Conservation (phyloP, 2,888 invertebrate genomes). For the Cephus nigrinus region DNA sequence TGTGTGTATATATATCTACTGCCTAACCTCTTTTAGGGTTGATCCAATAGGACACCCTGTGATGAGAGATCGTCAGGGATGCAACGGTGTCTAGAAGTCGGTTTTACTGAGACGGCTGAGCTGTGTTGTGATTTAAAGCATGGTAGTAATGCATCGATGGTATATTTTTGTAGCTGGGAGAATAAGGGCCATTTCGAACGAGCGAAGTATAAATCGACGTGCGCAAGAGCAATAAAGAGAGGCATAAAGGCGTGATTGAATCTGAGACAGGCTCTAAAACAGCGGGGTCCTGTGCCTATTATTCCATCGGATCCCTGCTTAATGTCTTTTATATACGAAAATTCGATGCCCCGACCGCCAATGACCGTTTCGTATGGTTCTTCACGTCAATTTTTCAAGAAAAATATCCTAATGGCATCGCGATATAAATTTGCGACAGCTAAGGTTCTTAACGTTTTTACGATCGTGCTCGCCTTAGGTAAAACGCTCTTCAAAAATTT, state of each 20-base stretch:
- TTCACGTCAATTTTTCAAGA: too few relatives aligned
- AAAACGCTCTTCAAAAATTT: too few relatives aligned
- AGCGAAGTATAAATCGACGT: constrained; percentile 25
- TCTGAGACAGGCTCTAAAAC: constrained; percentile 18
- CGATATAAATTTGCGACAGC: too few relatives aligned
- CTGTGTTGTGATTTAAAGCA: constrained; percentile 7
- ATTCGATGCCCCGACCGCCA: not conserved
- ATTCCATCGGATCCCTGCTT: constrained; percentile 3
- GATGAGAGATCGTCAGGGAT: not conserved
- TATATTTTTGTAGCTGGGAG: constrained; percentile 22
- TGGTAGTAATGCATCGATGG: constrained; percentile 6
- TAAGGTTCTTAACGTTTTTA: too few relatives aligned
- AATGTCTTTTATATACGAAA: not conserved
- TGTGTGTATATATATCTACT: too few relatives aligned
- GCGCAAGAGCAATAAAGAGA: constrained; percentile 17
- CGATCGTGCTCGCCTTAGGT: too few relatives aligned
- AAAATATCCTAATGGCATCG: too few relatives aligned
- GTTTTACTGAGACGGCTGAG: not conserved
- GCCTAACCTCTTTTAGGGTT: too few relatives aligned
- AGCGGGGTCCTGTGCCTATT: constrained; percentile 9
- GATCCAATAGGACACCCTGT: too few relatives aligned
- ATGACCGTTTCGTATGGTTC: not conserved
- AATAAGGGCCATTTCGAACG: constrained; percentile 15
- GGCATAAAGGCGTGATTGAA: constrained; percentile 25
- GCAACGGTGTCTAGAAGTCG: not conserved